Conservation (phyloP, 2,797 vertebrate genomes). For the Sebastes hubbsi region DNA sequence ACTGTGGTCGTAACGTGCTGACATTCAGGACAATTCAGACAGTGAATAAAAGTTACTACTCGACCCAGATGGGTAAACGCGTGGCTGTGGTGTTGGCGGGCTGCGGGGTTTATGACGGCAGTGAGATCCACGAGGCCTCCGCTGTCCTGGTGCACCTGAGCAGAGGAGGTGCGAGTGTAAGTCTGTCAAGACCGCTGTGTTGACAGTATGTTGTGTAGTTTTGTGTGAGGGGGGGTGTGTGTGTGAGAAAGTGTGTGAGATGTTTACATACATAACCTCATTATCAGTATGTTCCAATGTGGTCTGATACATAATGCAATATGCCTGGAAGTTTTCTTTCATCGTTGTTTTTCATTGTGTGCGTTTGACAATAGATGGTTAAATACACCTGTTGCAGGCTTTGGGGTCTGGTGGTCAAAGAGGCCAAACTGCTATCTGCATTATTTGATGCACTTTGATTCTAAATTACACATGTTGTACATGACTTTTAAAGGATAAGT, state of each 20-base stretch:
- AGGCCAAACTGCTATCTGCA: not conserved
- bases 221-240: not conserved
- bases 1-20: not conserved
- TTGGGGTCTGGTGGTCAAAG: too few relatives aligned
- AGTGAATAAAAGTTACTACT: not conserved
- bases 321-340: not conserved
- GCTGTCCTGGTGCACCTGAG: constrained; percentile 83
- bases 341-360: not conserved
- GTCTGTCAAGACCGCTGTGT: not conserved
- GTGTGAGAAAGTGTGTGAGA: not conserved
- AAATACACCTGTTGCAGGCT: not conserved
- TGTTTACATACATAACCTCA: not conserved
- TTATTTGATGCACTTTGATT: not conserved
- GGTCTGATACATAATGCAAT: too few relatives aligned
- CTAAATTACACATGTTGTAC: not conserved
- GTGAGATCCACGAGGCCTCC: constrained; percentile 84
- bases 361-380: too few relatives aligned
- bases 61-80: constrained; percentile 74
- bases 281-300: not conserved
- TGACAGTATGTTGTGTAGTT: not conserved
- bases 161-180: constrained; percentile 80
- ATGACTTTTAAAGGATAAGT: not conserved
- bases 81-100: constrained; percentile 86
- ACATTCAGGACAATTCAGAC: not conserved
- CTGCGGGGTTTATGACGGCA: constrained; percentile 86